Evolutionary conservation across 1,140 invertebrate genomes (phyloP).

Genomic region (silkworm (Bombyx mori)): ASM3026992v2 NC_085108.1:3045001-3045500

Average conservation of each 20-base stretch:
- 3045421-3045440: conserved; percentile 25
- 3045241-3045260: conserved; percentile 76
- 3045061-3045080: too few relatives aligned
- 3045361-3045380: conserved; percentile 13
- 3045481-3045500: too few relatives aligned
- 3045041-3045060: too few relatives aligned
- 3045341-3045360: conserved; percentile 18
- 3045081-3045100: too few relatives aligned
- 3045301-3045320: conserved; percentile 33
- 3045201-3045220: conserved; percentile 27
- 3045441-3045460: conserved; percentile 18
- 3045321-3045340: conserved; percentile 45
- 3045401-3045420: conserved; percentile 43
- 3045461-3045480: too few relatives aligned
- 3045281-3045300: conserved; percentile 67
- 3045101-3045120: too few relatives aligned
- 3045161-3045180: too few relatives aligned
- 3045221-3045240: conserved; percentile 53
- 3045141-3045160: too few relatives aligned
- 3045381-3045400: conserved; percentile 33
- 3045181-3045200: too few relatives aligned
- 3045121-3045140: too few relatives aligned
- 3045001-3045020: too few relatives aligned
- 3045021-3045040: too few relatives aligned
- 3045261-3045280: conserved; percentile 71